A percentile compares a stretch with the other conserved stretches of the same genome.
Conservation (phyloP, 2,888 invertebrate genomes). For the Apantesis nais region DNA sequence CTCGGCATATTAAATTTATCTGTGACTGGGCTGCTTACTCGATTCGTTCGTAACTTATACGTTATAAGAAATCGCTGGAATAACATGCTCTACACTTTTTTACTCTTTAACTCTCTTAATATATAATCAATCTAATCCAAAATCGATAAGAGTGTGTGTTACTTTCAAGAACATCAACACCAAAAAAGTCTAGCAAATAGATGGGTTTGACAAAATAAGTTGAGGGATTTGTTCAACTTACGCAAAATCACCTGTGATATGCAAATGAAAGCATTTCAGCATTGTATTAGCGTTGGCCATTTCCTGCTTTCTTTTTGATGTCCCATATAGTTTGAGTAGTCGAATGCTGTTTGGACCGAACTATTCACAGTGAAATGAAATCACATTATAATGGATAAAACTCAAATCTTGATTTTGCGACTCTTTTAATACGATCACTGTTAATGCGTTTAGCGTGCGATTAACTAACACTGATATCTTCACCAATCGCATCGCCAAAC, state of each 20-base stretch:
- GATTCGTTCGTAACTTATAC: background rate
- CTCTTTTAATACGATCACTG: too few species aligned
- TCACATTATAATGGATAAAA: background rate
- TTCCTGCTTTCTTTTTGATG: background rate
- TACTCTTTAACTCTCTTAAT: background rate
- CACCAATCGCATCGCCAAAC: too few species aligned
- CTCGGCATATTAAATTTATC: background rate
- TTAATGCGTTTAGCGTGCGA: too few species aligned
- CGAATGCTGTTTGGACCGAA: background rate
- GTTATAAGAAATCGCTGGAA: background rate
- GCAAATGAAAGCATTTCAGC: background rate
- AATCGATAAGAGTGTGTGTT: background rate
- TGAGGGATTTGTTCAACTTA: too few species aligned
- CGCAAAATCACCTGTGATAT: too few species aligned
- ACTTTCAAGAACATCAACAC: too few species aligned
- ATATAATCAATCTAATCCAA: background rate
- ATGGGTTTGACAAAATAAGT: background rate
- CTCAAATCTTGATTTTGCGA: background rate
- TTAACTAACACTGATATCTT: too few species aligned
- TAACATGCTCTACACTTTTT: background rate
- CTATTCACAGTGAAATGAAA: background rate
- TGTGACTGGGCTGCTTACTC: background rate
- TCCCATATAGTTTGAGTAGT: background rate
- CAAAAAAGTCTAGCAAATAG: background rate
- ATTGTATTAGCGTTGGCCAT: too few species aligned